Percentiles rank a stretch among this genome's conserved stretches.
Conservation (phyloP, 2,797 vertebrate species). For the Pipistrellus pipistrellus region DNA sequence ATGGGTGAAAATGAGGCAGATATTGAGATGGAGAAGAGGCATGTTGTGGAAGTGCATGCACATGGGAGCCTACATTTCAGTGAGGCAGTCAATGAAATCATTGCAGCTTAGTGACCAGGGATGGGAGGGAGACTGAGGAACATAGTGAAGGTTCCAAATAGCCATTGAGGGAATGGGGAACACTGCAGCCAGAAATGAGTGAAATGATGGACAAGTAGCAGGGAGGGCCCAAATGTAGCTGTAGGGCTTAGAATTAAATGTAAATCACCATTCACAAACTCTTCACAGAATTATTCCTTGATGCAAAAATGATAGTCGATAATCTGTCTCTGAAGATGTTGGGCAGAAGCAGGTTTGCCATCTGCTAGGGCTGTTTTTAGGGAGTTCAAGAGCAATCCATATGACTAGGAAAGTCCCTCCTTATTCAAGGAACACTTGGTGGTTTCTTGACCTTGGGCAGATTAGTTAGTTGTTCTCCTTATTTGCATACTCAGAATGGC, state of each 20-base stretch:
- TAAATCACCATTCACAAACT: background rate
- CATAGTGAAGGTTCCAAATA: background rate
- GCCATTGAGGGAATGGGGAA: background rate
- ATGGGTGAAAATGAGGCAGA: background rate
- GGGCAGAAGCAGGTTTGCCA: background rate
- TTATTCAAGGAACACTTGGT: background rate
- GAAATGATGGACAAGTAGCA: background rate
- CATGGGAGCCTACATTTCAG: background rate
- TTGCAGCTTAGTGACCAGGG: background rate
- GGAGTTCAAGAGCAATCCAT: background rate
- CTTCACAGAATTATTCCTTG: background rate
- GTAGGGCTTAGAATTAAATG: background rate
- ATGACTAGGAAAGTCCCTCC: background rate
- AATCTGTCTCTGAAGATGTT: background rate
- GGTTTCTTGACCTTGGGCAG: background rate
- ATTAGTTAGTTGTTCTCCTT: constrained; percentile 1
- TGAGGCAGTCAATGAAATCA: background rate
- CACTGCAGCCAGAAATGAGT: background rate
- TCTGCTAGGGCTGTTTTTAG: background rate
- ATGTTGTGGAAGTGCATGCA: background rate
- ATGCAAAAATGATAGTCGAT: background rate
- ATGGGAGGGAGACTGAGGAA: background rate
- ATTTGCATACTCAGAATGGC: background rate
- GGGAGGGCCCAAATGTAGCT: background rate
- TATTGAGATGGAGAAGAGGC: background rate